A percentile compares a stretch with the other conserved stretches of the same genome.
Conservation (phyloP, 1,140 invertebrate genomes). For the Brachionus rubens region DNA sequence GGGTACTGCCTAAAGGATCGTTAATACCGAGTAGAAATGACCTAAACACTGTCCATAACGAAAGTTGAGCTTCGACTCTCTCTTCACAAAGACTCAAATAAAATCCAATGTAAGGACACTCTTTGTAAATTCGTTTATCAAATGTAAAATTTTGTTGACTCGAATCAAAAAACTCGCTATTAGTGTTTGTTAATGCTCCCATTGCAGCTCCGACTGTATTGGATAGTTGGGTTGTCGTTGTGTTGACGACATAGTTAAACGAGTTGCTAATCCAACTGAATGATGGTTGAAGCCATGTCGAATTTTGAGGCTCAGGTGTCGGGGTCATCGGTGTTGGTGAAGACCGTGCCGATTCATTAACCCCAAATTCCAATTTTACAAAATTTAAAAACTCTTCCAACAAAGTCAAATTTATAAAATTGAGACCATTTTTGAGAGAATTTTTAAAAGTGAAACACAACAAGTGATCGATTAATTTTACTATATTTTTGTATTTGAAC, state of each 20-base stretch:
- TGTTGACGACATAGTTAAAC: neutral
- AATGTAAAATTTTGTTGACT: slow-evolving; percentile 25
- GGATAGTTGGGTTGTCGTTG: slow-evolving; percentile 4
- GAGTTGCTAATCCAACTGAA: slow-evolving; percentile 39
- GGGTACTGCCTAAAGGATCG: neutral
- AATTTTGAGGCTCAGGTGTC: neutral
- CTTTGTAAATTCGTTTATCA: slow-evolving; percentile 41
- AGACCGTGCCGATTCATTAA: neutral
- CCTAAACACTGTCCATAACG: slow-evolving; percentile 10
- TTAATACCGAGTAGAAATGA: slow-evolving; percentile 11
- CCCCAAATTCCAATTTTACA: slow-evolving; percentile 29
- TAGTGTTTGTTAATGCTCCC: neutral
- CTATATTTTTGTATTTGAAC: slow-evolving; percentile 41
- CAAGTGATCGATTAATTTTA: slow-evolving; percentile 30
- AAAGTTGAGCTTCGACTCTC: slow-evolving; percentile 24
- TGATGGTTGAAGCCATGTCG: slow-evolving; percentile 18
- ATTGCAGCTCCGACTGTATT: slow-evolving; percentile 18
- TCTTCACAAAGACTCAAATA: slow-evolving; percentile 42
- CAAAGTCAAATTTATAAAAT: slow-evolving; percentile 9
- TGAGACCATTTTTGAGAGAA: neutral
- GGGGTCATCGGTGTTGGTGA: neutral
- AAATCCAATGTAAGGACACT: slow-evolving; percentile 35
- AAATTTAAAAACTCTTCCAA: slow-evolving; percentile 27
- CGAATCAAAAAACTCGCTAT: slow-evolving; percentile 34
- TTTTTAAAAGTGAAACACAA: slow-evolving; percentile 4